These are phyloP conservation scores for Apis mellifera DNA, from an alignment of 1,140 invertebrate species.

Conservation along the genomic window DNA sequence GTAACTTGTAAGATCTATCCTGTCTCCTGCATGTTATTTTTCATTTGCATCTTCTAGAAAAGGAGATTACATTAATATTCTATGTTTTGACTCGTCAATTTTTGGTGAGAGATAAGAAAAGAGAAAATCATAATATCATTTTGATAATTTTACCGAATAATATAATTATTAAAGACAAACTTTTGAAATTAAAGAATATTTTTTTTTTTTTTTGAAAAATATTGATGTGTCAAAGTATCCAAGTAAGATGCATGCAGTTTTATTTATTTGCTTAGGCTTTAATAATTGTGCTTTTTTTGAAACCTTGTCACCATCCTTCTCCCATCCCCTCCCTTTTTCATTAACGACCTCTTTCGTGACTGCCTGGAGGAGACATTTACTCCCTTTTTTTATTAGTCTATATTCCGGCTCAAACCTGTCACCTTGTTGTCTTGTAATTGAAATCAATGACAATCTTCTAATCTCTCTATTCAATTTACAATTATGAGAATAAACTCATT, in stretches of 20 bases:
- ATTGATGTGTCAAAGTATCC: conserved; percentile 27
- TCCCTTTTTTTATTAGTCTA: conserved; percentile 69
- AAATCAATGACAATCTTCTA: background rate
- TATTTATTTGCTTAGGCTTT: conserved; percentile 43
- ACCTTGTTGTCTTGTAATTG: conserved; percentile 51
- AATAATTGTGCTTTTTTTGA: conserved; percentile 58
- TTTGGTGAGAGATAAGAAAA: no score
- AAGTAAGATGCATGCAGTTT: conserved; percentile 36
- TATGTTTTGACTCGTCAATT: conserved; percentile 1
- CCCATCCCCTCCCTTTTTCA: conserved; percentile 67
- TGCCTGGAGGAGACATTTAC: conserved; percentile 80
- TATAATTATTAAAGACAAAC: background rate
- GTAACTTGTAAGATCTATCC: conserved; percentile 67
- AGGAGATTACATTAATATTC: conserved; percentile 15
- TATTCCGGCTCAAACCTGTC: conserved; percentile 79
- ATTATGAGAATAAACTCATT: background rate
- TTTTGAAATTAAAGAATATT: background rate
- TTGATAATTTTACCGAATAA: no score
- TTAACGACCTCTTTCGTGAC: conserved; percentile 83
- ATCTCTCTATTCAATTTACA: background rate
- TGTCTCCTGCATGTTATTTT: conserved; percentile 57
- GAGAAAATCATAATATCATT: no score
- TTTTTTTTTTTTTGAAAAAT: no score
- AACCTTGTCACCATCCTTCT: conserved; percentile 13
- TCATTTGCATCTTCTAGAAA: conserved; percentile 41